These are phyloP conservation scores for Galerucella pusilla DNA, from an alignment of 2,888 invertebrate genomes.

Conservation along the genomic window DNA sequence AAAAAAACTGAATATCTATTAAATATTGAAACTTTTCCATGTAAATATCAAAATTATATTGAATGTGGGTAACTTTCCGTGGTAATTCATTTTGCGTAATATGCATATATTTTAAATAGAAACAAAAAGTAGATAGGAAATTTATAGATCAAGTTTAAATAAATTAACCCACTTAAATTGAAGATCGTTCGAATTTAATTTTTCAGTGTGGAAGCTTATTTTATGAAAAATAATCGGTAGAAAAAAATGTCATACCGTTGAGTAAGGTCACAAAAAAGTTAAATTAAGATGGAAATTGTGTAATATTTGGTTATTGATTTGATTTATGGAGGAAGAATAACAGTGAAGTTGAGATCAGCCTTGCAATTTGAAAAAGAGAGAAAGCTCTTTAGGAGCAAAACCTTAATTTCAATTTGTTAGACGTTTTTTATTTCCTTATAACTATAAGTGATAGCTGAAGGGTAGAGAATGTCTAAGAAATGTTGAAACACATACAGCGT, in stretches of 20 bases:
- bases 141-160: constrained; percentile 50
- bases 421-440: too few relatives aligned
- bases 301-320: neutral
- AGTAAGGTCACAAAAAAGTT: neutral
- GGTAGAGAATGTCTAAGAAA: too few relatives aligned
- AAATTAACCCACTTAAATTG: constrained; percentile 49
- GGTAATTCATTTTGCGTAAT: neutral
- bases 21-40: too few relatives aligned
- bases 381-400: neutral
- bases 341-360: too few relatives aligned
- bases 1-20: too few relatives aligned
- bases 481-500: too few relatives aligned
- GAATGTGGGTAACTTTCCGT: neutral
- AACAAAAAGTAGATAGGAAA: constrained; percentile 4
- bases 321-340: too few relatives aligned
- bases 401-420: too few relatives aligned
- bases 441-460: too few relatives aligned
- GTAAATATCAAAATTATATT: neutral
- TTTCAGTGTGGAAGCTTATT: neutral
- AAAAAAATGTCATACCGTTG: neutral
- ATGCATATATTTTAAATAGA: constrained; percentile 1
- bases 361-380: too few relatives aligned
- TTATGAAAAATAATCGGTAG: neutral
- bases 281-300: neutral
- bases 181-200: constrained; percentile 45